These are phyloP conservation scores for Artibeus jamaicensis DNA, from an alignment of 2,797 vertebrate species.

Conservation along the genomic window DNA sequence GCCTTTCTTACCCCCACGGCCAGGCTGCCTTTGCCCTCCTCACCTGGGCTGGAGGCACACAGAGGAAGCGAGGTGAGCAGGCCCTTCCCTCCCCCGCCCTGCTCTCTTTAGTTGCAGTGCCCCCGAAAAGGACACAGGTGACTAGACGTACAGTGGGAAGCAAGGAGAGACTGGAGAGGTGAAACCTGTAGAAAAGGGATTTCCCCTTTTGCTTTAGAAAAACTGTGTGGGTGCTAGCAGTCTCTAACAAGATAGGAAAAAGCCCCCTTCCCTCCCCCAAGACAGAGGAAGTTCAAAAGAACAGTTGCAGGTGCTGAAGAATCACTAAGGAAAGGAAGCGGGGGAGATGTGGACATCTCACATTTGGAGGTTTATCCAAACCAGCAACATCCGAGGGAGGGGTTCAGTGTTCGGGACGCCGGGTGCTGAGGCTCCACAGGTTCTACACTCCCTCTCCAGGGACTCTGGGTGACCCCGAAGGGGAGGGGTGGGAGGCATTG, in stretches of 20 bases:
- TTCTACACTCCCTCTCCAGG: neutral
- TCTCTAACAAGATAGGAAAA: neutral
- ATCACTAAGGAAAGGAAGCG: neutral
- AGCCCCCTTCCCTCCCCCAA: neutral
- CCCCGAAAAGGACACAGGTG: neutral
- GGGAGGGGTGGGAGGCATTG: too few relatives aligned
- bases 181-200: neutral
- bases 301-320: neutral
- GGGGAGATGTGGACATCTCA: neutral
- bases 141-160: neutral
- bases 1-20: neutral
- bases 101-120: neutral
- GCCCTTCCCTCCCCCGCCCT: fast-evolving
- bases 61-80: neutral
- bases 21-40: neutral
- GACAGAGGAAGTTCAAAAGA: neutral
- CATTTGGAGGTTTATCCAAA: neutral
- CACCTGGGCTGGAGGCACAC: fast-evolving
- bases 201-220: neutral
- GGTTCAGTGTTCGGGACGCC: neutral
- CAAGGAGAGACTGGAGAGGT: neutral
- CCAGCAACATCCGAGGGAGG: neutral
- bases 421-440: neutral
- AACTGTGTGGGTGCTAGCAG: neutral
- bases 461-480: too few relatives aligned